Percentiles rank a stretch among this genome's conserved stretches.
phyloP scores from a whole-genome alignment of 2,797 vertebrate species.

The Gallinago stenura region DNA sequence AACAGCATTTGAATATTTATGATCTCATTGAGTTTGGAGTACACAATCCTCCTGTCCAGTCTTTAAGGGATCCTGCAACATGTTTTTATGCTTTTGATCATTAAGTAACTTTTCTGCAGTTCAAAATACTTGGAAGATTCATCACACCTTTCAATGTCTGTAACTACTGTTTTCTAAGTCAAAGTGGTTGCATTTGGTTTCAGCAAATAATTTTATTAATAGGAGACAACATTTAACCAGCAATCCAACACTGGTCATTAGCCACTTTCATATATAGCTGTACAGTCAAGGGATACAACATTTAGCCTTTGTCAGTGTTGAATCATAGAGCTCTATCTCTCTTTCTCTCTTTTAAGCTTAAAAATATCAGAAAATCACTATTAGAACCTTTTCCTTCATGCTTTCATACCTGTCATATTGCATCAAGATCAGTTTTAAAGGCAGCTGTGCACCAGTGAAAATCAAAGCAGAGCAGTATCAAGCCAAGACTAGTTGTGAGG shows the following conservation, averaged over 20 bases:
- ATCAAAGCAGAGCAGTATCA: background rate
- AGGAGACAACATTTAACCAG: background rate
- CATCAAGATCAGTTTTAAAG: conserved; percentile 46
- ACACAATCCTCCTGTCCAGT: background rate
- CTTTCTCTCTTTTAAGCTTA: background rate
- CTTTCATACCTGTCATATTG: conserved; percentile 38
- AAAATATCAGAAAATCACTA: conserved; percentile 29
- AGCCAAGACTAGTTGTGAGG: background rate
- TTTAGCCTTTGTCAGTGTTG: background rate
- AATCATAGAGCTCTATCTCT: background rate
- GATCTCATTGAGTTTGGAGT: background rate
- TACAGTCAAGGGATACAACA: background rate
- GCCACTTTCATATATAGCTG: background rate
- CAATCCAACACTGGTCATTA: background rate
- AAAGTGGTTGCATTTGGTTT: background rate
- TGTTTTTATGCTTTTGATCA: background rate
- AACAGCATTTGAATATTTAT: background rate
- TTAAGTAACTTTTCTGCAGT: background rate
- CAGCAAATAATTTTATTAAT: background rate
- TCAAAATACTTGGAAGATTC: background rate
- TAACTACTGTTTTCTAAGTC: background rate
- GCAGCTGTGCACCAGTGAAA: background rate
- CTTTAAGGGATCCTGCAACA: background rate
- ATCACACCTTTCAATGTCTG: background rate
- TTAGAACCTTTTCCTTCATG: conserved; percentile 4